A percentile compares a stretch with the other conserved stretches of the same genome.
These are phyloP conservation scores for Chironomus tentans DNA, from an alignment of 2,888 invertebrate genomes.

Conservation along the genomic window DNA sequence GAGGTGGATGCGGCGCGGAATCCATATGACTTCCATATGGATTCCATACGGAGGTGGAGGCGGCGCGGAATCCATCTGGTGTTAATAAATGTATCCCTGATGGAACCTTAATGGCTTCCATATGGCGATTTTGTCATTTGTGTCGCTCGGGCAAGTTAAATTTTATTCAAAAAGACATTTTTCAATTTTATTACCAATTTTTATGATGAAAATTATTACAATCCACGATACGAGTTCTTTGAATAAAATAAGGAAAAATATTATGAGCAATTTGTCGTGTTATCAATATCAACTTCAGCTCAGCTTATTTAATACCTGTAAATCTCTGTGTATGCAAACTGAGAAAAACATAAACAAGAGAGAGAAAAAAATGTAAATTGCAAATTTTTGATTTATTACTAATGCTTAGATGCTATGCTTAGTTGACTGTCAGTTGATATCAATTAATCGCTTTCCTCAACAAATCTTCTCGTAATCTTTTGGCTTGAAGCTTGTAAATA, in stretches of 20 bases:
- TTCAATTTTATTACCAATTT: too few relatives aligned
- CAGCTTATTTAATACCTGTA: neutral
- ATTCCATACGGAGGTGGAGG: too few relatives aligned
- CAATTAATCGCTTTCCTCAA: constrained; percentile 19
- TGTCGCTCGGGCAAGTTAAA: too few relatives aligned
- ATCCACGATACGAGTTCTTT: neutral
- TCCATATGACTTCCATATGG: too few relatives aligned
- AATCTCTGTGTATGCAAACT: neutral
- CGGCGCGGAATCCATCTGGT: too few relatives aligned
- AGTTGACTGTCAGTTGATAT: constrained; percentile 18
- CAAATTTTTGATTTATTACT: constrained; percentile 19
- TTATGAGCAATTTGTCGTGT: constrained; percentile 19
- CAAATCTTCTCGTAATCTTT: constrained; percentile 2
- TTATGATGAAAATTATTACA: too few relatives aligned
- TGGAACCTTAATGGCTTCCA: too few relatives aligned
- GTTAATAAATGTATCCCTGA: too few relatives aligned
- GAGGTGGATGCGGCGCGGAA: too few relatives aligned
- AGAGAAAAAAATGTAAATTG: constrained; percentile 5
- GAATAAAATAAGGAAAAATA: neutral
- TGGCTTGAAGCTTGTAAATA: neutral
- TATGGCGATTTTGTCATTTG: too few relatives aligned
- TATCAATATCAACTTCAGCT: neutral
- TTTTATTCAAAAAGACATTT: too few relatives aligned
- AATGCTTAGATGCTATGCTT: neutral
- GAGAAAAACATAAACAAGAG: neutral